Evolutionary conservation across 2,888 invertebrate genomes (phyloP).

Genomic region (Latrodectus hesperus): DNA sequence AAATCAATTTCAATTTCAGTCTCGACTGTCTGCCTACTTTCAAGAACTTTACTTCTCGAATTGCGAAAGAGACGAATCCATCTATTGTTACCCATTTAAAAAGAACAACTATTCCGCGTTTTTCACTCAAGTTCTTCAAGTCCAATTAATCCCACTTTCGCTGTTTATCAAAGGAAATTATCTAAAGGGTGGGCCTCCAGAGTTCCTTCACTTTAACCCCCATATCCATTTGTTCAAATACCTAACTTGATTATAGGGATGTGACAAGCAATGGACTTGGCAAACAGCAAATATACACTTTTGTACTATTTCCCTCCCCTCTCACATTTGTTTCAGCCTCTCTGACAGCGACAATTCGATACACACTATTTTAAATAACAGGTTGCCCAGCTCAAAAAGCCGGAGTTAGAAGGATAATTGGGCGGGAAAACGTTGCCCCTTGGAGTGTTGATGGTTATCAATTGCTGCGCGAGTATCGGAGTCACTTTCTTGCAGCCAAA

Average conservation of each 20-base stretch:
- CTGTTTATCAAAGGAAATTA: slow-evolving; percentile 12
- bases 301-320: background rate
- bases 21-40: too few relatives aligned
- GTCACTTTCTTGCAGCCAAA: background rate
- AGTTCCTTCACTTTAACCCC: slow-evolving; percentile 8
- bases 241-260: slow-evolving; percentile 6
- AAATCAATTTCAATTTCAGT: too few relatives aligned
- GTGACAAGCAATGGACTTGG: slow-evolving; percentile 21
- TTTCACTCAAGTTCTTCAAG: background rate
- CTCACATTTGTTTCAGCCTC: slow-evolving; percentile 24
- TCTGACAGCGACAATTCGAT: slow-evolving; percentile 43
- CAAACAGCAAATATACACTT: slow-evolving; percentile 16
- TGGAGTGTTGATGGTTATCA: background rate
- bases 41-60: too few relatives aligned
- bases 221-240: slow-evolving; percentile 13
- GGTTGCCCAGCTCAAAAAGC: slow-evolving; percentile 21
- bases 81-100: too few relatives aligned
- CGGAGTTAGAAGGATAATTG: slow-evolving; percentile 31
- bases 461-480: background rate
- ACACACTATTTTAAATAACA: slow-evolving; percentile 46
- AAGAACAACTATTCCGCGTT: too few relatives aligned
- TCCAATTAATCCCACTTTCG: background rate
- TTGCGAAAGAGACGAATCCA: too few relatives aligned
- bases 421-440: background rate
- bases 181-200: background rate